phyloP scores from a whole-genome alignment of 2,113 vertebrate species.

The Corydoras maculifer region DNA sequence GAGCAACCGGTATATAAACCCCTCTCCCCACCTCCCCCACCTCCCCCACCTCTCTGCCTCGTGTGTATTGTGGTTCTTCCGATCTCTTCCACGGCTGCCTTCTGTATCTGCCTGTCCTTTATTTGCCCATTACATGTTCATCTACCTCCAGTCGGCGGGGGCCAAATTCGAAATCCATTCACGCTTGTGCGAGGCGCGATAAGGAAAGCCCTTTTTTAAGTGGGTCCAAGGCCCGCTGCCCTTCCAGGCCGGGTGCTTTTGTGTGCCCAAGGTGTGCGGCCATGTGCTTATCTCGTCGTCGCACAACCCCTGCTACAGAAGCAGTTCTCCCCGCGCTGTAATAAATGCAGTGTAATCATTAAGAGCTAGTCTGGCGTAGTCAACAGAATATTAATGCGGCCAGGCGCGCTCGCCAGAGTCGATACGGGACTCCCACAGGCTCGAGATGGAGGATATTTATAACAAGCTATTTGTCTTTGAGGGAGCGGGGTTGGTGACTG shows the following conservation, averaged over 20 bases:
- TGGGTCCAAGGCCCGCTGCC: conserved; percentile 31
- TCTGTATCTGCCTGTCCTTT: conserved; percentile 24
- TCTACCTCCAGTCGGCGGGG: conserved; percentile 29
- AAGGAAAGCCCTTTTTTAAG: conserved; percentile 39
- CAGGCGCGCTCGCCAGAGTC: conserved; percentile 50
- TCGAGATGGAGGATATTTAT: conserved; percentile 62
- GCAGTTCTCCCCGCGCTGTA: conserved; percentile 33
- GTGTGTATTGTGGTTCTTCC: conserved; percentile 13
- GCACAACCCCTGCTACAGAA: conserved; percentile 42
- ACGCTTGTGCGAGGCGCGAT: conserved; percentile 43
- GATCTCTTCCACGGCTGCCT: conserved; percentile 15
- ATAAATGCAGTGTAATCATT: conserved; percentile 57
- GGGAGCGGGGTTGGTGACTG: conserved; percentile 64
- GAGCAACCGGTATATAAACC: too few species aligned
- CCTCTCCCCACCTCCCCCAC: neutral
- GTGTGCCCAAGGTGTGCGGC: conserved; percentile 32
- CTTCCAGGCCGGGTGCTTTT: conserved; percentile 27
- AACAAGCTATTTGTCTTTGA: conserved; percentile 50
- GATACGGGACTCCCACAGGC: conserved; percentile 52
- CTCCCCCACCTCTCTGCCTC: neutral
- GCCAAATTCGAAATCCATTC: conserved; percentile 43
- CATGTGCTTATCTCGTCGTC: conserved; percentile 43
- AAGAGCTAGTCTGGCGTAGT: conserved; percentile 66
- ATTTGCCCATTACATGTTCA: conserved; percentile 21
- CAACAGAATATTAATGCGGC: conserved; percentile 65